Conservation (phyloP, 2,888 invertebrate genomes). For the Phaedon cochleariae region DNA sequence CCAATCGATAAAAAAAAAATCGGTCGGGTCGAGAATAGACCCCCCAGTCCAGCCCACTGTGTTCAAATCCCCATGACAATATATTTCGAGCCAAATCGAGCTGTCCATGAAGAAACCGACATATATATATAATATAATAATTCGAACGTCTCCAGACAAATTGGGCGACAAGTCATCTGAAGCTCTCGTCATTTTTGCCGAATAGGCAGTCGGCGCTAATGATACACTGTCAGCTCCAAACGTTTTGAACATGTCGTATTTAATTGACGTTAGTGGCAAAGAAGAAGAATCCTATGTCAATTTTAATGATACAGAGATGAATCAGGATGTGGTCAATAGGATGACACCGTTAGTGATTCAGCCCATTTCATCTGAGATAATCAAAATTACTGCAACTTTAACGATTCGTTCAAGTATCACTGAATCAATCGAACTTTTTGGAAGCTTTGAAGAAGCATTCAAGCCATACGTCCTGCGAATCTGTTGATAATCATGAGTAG, state of each 20-base stretch:
- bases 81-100: no score
- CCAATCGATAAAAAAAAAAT: no score
- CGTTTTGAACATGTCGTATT: neutral
- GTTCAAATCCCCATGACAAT: no score
- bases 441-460: no score
- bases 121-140: neutral
- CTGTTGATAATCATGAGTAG: no score
- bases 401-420: no score
- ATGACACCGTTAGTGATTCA: neutral
- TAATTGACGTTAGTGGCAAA: neutral
- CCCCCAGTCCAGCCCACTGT: no score
- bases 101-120: no score
- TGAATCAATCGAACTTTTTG: no score
- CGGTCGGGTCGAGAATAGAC: no score
- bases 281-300: neutral
- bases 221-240: neutral
- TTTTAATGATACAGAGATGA: neutral
- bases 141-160: neutral
- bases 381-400: no score
- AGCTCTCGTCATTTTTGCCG: neutral
- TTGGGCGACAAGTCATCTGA: neutral
- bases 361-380: neutral
- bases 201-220: neutral
- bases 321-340: neutral
- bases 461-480: no score